Evolutionary conservation across 2,797 vertebrate species (phyloP).

Genomic region (Buphagus erythrorhynchus): DNA sequence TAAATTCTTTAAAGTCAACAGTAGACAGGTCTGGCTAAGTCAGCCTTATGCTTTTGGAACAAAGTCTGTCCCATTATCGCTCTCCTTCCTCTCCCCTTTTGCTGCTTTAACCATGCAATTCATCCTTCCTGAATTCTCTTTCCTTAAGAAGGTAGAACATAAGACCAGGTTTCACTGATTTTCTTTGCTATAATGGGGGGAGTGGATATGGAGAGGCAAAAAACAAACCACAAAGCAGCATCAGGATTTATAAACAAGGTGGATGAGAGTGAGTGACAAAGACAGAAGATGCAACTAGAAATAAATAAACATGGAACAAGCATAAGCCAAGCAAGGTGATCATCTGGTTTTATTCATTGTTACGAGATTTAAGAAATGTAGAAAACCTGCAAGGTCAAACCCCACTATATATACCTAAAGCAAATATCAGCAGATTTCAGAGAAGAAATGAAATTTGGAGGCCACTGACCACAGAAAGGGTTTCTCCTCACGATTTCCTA

Average conservation of each 20-base stretch:
- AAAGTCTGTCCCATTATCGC: background rate
- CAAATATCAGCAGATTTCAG: background rate
- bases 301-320: background rate
- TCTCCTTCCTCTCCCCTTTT: background rate
- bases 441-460: background rate
- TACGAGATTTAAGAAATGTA: background rate
- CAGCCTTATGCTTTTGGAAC: background rate
- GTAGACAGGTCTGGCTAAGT: background rate
- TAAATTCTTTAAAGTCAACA: background rate
- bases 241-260: background rate
- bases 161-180: background rate
- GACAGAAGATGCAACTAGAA: background rate
- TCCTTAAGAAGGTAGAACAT: background rate
- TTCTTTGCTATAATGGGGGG: background rate
- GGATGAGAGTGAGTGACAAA: background rate
- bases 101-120: background rate
- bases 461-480: background rate
- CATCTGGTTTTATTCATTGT: background rate
- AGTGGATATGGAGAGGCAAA: background rate
- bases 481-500: background rate
- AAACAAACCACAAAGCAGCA: background rate
- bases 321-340: background rate
- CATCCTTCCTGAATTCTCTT: background rate
- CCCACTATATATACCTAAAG: background rate
- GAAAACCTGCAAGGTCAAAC: background rate